Conservation (phyloP, 2,888 invertebrate species). For the Automeris io region DNA sequence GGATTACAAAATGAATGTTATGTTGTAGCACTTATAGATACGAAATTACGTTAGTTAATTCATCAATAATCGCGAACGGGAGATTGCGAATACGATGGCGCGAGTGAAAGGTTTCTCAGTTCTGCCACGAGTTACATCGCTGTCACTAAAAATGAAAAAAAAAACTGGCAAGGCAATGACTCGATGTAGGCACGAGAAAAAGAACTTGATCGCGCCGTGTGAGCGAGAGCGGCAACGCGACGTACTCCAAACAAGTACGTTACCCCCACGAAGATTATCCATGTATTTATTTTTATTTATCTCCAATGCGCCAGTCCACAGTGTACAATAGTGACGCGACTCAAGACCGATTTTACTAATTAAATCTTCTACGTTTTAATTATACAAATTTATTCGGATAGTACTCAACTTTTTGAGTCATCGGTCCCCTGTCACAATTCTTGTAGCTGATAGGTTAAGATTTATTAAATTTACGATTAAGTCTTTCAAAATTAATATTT, state of each 20-base stretch:
- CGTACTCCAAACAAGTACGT: conserved; percentile 66
- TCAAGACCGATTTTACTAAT: too few species aligned
- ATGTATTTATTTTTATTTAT: conserved; percentile 59
- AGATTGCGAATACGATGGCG: conserved; percentile 17
- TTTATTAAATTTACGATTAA: too few species aligned
- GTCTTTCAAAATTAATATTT: too few species aligned
- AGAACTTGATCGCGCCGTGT: conserved; percentile 41
- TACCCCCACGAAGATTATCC: conserved; percentile 71
- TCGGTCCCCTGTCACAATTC: too few species aligned
- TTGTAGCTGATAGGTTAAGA: too few species aligned
- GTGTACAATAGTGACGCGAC: too few species aligned
- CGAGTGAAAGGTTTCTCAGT: conserved; percentile 56
- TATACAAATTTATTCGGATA: too few species aligned
- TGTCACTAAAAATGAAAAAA: conserved; percentile 53
- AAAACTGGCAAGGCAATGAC: conserved; percentile 63
- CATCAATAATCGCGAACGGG: conserved; percentile 12
- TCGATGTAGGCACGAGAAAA: conserved; percentile 54
- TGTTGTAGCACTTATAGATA: too few species aligned
- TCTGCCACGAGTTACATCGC: conserved; percentile 46
- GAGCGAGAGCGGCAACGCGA: conserved; percentile 53
- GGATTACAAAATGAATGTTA: too few species aligned
- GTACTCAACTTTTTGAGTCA: too few species aligned
- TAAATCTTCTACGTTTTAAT: too few species aligned
- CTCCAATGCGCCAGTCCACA: conserved; percentile 35
- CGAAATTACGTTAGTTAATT: too few species aligned